Evolutionary conservation across 2,797 vertebrate species (phyloP), one percentile per base, ranked within the genome.

Genomic region (Hydrocynus forskahlii): DNA sequence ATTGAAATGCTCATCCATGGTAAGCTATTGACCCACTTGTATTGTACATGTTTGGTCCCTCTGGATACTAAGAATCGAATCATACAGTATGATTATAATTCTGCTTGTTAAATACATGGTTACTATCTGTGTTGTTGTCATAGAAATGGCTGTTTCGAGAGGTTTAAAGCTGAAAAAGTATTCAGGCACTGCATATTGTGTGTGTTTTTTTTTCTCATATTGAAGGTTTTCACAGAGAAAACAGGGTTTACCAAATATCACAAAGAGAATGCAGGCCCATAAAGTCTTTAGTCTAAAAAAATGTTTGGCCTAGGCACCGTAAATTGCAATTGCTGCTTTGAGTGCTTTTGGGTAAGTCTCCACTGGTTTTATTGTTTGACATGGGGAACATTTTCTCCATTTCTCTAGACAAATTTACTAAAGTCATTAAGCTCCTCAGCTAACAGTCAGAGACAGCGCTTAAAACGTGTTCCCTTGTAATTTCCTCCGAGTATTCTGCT

Each of bases 1-100:
- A 57, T 70, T 50, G 35, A 76, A 62, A 68, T 67, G 6, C 38
- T 71, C 64, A 70, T 81, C 76, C 54, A 66, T 52, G 55, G 66
- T 50, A 66, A 23, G 5, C 21, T 59, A 83, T 81, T 48, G 52
- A 69, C 75, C 57, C 8, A 54, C 35, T 64, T 8, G 7, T 52
- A 57, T 19, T 6, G 72, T 48, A 48, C 29, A 62, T 9, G 25
- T n/a, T 71, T 70, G 55, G 43, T 57, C 66, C 74, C 19, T 59
- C 64, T 48, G 38, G 59, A 21, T 54, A 38, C 8, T 29, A 6
- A 60, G 25, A 45, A 59, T 63, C 54, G 19, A 74, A 75, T 50
- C 13, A 62, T 38, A 25, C 57, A 17, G 62, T 73, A 19, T 59
- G 66, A 38, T 50, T 76, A 62, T 69, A n/a, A 23, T 54, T 85